These are phyloP conservation scores for Chromobotia macracanthus DNA, from an alignment of 2,797 vertebrate genomes.

Conservation along the genomic window DNA sequence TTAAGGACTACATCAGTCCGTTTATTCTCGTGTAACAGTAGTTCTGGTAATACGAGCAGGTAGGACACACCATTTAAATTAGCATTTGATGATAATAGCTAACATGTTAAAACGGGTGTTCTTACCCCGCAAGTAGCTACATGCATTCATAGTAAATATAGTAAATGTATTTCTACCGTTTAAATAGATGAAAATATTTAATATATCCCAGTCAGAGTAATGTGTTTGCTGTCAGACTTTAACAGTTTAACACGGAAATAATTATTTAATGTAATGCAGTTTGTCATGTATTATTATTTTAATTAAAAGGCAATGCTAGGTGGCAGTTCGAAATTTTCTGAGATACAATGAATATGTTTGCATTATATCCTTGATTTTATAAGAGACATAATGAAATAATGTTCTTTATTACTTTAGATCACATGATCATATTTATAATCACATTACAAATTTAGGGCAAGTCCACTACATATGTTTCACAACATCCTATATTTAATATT, in stretches of 20 bases:
- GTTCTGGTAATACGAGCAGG: conserved; percentile 30
- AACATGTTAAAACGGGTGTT: conserved; percentile 21
- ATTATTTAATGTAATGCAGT: too few species aligned
- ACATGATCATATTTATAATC: too few species aligned
- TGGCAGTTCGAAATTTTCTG: too few species aligned
- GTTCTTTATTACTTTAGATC: too few species aligned
- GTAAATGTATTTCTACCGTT: not conserved
- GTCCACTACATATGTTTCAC: not conserved
- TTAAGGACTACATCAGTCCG: conserved; percentile 17
- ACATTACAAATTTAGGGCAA: not conserved
- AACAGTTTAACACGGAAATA: not conserved
- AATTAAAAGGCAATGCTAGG: too few species aligned
- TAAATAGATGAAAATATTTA: not conserved
- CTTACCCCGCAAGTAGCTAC: not conserved
- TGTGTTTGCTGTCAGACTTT: not conserved
- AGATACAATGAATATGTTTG: not conserved
- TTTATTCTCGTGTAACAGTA: conserved; percentile 9
- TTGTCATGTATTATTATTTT: too few species aligned
- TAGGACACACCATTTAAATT: conserved; percentile 13
- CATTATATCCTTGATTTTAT: not conserved
- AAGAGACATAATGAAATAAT: not conserved
- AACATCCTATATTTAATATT: not conserved
- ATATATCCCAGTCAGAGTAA: too few species aligned
- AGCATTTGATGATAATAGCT: conserved; percentile 23
- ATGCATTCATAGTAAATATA: not conserved